Evolutionary conservation across 2,797 vertebrate genomes (phyloP), one percentile per base, ranked within the genome.

Genomic region (Rhadinocentrus ornatus): DNA sequence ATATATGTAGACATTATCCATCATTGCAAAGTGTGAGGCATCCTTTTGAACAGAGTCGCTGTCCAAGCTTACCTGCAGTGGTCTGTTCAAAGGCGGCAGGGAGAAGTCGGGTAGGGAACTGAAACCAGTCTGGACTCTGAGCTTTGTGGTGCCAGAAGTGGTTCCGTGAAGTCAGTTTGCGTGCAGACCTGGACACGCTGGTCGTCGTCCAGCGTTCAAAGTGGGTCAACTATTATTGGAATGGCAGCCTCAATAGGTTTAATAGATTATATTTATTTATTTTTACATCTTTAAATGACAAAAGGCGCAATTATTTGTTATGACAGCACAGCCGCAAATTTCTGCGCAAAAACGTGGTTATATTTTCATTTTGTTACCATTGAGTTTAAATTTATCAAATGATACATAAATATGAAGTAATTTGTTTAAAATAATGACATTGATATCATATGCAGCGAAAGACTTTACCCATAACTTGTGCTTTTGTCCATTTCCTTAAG

Each of bases 1-100:
- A 29, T 62, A 48, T 56, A 65, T 46, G 65, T 39, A 53, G 67
- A 77, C 61, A 32, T 66, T 35, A 77, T 78, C 79, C 80, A 82
- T 83, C 74, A 81, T 70, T 12, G 70, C 80, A 50, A 31, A 48
- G 67, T 60, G 77, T 59, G 67, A 57, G 44, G 73, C 61, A 6
- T 75, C 78, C 32, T 64, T 56, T 63, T 53, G 48, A 66, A 57
- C 65, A 1, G 66, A 57, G 60, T 57, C 20, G 54, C 53, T 46
- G 66, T 77, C 62, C 62, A 69, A 68, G 72, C 69, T 1, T 50
- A 62, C 41, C 61, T 7, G 31, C 54, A 11, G 62, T 53, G 63
- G 64, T 74, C 16, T 41, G 64, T 58, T 71, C 57, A 65, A 27
- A 15, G 20, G 8, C 64, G 20, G 41, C 6, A 5, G 4, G 39